phyloP scores from a whole-genome alignment of 2,113 vertebrate species.

The Physeter macrocephalus region DNA sequence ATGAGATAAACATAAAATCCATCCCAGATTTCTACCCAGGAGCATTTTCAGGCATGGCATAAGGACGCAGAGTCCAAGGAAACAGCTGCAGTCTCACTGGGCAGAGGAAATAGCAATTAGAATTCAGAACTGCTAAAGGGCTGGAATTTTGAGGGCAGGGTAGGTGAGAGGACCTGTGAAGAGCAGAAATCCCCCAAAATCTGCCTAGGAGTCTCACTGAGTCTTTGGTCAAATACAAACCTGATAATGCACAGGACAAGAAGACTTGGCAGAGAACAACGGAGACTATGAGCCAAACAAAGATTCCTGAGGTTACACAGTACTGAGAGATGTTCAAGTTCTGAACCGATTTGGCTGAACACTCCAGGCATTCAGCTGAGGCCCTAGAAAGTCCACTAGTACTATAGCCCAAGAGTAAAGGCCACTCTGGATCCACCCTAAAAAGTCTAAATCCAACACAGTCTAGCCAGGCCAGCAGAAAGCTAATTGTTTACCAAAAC shows the following conservation, averaged over 20 bases:
- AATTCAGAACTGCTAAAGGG: background rate
- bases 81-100: background rate
- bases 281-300: background rate
- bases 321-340: background rate
- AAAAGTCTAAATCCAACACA: background rate
- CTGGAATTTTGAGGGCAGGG: background rate
- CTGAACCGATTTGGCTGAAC: background rate
- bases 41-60: background rate
- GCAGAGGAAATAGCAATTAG: background rate
- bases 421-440: background rate
- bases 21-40: background rate
- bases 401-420: background rate
- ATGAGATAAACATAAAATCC: background rate
- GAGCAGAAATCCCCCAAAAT: background rate
- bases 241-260: background rate
- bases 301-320: background rate
- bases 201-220: background rate
- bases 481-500: background rate
- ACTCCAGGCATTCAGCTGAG: background rate
- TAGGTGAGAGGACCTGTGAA: background rate
- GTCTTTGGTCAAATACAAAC: background rate
- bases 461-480: background rate
- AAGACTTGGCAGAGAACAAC: background rate
- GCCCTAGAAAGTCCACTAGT: background rate
- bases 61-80: background rate